phyloP scores from a whole-genome alignment of 23 tunicate genomes.

The Halocynthia roretzi region DNA sequence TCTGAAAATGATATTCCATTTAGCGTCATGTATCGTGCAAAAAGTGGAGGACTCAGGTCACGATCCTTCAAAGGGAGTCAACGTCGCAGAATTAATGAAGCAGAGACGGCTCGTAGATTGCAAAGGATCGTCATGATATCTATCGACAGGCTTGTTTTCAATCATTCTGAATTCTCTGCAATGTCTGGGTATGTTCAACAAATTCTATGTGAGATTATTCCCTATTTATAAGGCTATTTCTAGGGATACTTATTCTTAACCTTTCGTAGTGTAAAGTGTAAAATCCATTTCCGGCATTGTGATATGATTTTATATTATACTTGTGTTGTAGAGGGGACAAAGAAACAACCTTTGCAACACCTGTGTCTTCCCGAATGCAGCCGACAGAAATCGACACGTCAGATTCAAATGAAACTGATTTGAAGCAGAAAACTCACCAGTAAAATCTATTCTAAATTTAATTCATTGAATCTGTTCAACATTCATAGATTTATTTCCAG shows the following conservation, averaged over 20 bases:
- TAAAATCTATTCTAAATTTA: neutral
- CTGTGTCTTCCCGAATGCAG: neutral
- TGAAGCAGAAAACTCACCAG: neutral
- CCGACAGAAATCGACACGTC: neutral
- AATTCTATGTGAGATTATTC: neutral
- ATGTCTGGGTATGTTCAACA: neutral
- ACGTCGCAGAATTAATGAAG: conserved; percentile 73
- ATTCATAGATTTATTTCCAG: conserved; percentile 15
- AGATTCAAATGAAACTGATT: neutral
- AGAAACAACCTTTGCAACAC: neutral
- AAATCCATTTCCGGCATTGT: neutral
- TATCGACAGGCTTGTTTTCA: conserved; percentile 48
- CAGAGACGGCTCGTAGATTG: conserved; percentile 64
- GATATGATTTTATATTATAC: neutral
- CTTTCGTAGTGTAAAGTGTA: neutral
- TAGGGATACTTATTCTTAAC: neutral
- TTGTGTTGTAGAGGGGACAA: neutral
- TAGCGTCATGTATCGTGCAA: conserved; percentile 24
- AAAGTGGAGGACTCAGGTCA: conserved; percentile 29
- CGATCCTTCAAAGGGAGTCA: conserved; percentile 79
- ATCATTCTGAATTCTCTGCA: neutral
- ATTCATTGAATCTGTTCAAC: neutral
- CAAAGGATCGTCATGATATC: conserved; percentile 61
- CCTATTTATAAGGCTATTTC: neutral
- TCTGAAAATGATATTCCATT: neutral